Evolutionary conservation across 1,140 invertebrate genomes (phyloP), one percentile per base, ranked within the genome.

Genomic region (Aphis gossypii): DNA sequence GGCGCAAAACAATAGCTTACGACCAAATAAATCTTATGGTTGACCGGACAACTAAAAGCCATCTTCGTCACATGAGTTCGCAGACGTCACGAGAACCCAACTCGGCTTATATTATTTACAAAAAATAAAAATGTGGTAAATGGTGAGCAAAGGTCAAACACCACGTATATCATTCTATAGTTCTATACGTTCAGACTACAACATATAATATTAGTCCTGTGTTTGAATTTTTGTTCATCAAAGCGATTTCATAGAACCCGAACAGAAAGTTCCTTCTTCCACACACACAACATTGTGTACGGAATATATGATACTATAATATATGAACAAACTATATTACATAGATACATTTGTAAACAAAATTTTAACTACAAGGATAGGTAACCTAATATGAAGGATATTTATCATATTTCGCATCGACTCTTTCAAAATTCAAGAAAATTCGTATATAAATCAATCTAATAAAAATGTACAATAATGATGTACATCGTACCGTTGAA

Each of bases 1-100:
- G 90, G 8, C 3, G 48, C 48, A 48, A 84, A 68, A 90, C 89
- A 90, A 90, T 83, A 18, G 48, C 86, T 86, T 93, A 93, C 56
- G 51, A 93, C 48, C n/a, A 56, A 83, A 86, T 93, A 93, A 93
- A 93, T 93, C 51, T 86, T 56, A 35, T 38, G 44, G 92, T 93
- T 56, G 51, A 83, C 92, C 68, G 51, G 41, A 93, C 48, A 21
- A 9, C 41, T 38, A 44, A 68, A 68, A 90, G 41, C 38, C 54
- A 54, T 68, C 54, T 68, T 90, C 41, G 44, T 90, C 44, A n/a
- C 56, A n/a, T 56, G 18, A 46, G 38, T 68, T 60, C 25, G 23
- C n/a, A 30, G 30, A 60, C 14, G 38, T 18, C 11, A 18, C 9
- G 35, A 18, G 20, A 88, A 35, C 46, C 86, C 20, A n/a, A 56